These are phyloP conservation scores for Mesitornis unicolor DNA, from an alignment of 2,113 vertebrate species.

Conservation along the genomic window DNA sequence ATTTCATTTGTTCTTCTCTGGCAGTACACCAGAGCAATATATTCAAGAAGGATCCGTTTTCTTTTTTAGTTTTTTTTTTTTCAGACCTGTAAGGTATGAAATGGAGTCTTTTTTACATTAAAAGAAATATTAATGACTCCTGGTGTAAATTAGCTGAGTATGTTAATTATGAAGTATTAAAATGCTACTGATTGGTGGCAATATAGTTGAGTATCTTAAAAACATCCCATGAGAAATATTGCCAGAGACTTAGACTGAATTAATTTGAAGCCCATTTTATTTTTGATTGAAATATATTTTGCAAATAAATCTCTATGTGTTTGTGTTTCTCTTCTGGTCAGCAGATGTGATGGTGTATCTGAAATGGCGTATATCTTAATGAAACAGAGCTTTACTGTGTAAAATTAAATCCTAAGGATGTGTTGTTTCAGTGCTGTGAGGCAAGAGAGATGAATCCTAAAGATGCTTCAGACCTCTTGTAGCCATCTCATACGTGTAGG, in stretches of 20 bases:
- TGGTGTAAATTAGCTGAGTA: conserved; percentile 4
- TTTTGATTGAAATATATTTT: conserved; percentile 3
- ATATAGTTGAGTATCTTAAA: not conserved
- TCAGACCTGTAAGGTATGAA: not conserved
- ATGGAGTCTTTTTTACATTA: not conserved
- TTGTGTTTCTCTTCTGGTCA: not conserved
- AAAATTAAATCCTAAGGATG: not conserved
- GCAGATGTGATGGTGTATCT: not conserved
- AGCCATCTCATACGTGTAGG: rapidly evolving
- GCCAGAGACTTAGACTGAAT: not conserved
- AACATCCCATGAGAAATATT: not conserved
- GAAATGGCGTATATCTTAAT: not conserved
- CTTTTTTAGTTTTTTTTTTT: not conserved
- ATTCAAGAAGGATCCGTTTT: not conserved
- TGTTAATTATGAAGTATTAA: not conserved
- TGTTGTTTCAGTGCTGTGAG: not conserved
- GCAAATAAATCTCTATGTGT: not conserved
- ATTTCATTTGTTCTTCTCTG: not conserved
- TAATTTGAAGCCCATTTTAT: not conserved
- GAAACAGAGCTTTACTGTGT: not conserved
- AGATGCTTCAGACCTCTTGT: not conserved
- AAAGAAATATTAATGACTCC: not conserved
- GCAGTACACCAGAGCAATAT: not conserved
- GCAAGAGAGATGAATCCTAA: not conserved
- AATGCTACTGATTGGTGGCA: not conserved